These are phyloP conservation scores for Patagioenas fasciata DNA, from an alignment of 2,113 vertebrate species.

Conservation along the genomic window DNA sequence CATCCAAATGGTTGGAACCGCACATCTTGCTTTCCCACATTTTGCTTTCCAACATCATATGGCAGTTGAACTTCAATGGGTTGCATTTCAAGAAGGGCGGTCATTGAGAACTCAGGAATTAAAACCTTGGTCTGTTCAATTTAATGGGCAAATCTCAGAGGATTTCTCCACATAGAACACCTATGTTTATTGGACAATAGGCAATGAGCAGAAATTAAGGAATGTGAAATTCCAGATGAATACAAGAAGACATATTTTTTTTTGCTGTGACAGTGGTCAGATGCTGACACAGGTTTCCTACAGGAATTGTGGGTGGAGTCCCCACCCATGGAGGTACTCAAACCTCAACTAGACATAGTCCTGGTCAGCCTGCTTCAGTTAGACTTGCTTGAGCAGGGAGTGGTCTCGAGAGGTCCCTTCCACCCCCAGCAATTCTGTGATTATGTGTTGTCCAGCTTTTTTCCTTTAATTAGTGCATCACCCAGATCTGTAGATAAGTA, in stretches of 20 bases:
- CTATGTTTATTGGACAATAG: background rate
- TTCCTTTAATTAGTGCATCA: background rate
- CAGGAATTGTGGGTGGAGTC: background rate
- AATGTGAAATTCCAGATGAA: background rate
- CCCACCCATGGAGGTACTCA: background rate
- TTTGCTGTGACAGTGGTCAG: background rate
- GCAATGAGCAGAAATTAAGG: background rate
- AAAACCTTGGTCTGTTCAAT: background rate
- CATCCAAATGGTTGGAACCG: too few relatives aligned
- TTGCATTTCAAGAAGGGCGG: background rate
- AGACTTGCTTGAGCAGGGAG: background rate
- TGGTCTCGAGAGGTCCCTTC: background rate
- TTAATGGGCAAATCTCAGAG: background rate
- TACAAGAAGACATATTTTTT: background rate
- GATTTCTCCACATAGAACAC: background rate
- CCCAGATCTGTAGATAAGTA: background rate
- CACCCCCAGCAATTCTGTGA: accelerated
- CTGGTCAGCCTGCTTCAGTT: background rate
- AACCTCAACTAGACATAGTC: too few relatives aligned
- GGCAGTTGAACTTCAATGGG: background rate
- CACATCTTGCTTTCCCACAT: too few relatives aligned
- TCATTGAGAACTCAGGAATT: background rate
- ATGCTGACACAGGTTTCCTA: background rate
- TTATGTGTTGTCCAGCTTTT: background rate
- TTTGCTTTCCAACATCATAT: background rate